These are phyloP conservation scores for Napeogenes inachia DNA, from an alignment of 2,888 invertebrate species.

Conservation along the genomic window DNA sequence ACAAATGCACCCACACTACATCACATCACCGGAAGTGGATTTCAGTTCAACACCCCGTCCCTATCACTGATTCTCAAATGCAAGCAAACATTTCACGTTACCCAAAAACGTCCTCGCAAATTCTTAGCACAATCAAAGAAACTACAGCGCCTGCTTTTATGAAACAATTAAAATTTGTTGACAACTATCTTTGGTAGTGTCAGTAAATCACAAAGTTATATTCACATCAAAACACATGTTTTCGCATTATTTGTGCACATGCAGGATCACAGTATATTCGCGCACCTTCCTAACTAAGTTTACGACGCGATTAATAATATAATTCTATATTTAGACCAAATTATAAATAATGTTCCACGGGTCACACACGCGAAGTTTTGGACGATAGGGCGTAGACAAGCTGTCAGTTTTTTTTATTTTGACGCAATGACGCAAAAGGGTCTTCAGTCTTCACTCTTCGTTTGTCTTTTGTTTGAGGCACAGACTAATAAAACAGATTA, in stretches of 20 bases:
- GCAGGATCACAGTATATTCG: conserved; percentile 48
- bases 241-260: conserved; percentile 52
- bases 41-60: conserved; percentile 43
- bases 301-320: conserved; percentile 50
- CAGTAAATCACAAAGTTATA: conserved; percentile 56
- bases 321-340: conserved; percentile 66
- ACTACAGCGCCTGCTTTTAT: conserved; percentile 41
- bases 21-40: conserved; percentile 53
- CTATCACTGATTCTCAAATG: conserved; percentile 41
- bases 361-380: conserved; percentile 70
- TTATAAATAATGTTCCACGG: conserved; percentile 64
- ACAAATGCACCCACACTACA: conserved; percentile 52
- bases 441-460: background rate
- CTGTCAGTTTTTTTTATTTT: conserved; percentile 43
- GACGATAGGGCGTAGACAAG: conserved; percentile 64
- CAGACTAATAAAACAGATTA: background rate
- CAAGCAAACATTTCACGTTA: conserved; percentile 33
- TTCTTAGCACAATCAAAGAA: conserved; percentile 34
- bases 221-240: conserved; percentile 76
- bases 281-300: conserved; percentile 55
- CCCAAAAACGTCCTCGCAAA: conserved; percentile 32
- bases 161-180: conserved; percentile 65
- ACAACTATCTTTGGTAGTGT: conserved; percentile 52
- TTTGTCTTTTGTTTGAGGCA: conserved; percentile 29
- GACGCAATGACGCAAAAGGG: conserved; percentile 45